Conservation (phyloP, 1,140 invertebrate genomes). For the Anthonomus grandis region DNA sequence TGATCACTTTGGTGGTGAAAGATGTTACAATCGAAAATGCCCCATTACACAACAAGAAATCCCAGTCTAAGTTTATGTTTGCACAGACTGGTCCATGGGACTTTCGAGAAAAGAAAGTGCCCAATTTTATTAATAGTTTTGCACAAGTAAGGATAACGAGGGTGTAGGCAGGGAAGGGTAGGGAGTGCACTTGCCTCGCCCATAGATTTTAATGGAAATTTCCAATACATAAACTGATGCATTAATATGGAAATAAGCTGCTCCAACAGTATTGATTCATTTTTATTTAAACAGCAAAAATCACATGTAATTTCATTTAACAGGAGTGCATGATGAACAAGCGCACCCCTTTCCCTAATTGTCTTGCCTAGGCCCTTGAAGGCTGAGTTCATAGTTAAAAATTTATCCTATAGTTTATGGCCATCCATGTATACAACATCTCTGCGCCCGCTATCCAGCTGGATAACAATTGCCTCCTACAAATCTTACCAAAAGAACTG, state of each 20-base stretch:
- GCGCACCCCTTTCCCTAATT: neutral
- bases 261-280: no score
- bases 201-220: no score
- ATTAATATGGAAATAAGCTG: no score
- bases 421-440: slow-evolving; percentile 80
- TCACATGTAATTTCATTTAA: neutral
- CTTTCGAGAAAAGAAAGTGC: slow-evolving; percentile 71
- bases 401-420: slow-evolving; percentile 74
- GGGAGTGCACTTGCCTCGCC: no score
- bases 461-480: slow-evolving; percentile 66
- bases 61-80: no score
- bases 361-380: neutral
- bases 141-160: slow-evolving; percentile 73
- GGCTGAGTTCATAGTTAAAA: slow-evolving; percentile 8
- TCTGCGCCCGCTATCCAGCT: slow-evolving; percentile 68
- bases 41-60: slow-evolving; percentile 36
- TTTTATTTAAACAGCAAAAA: no score
- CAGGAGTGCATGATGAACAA: no score
- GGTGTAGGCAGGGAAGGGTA: no score
- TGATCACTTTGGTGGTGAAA: slow-evolving; percentile 77
- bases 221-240: no score
- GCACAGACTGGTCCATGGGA: slow-evolving; percentile 51
- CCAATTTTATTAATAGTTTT: slow-evolving; percentile 74
- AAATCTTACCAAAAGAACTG: slow-evolving; percentile 71
- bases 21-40: slow-evolving; percentile 79